Base-by-base conservation (phyloP, 2,797 vertebrate genomes). In the Lates japonicus region DNA sequence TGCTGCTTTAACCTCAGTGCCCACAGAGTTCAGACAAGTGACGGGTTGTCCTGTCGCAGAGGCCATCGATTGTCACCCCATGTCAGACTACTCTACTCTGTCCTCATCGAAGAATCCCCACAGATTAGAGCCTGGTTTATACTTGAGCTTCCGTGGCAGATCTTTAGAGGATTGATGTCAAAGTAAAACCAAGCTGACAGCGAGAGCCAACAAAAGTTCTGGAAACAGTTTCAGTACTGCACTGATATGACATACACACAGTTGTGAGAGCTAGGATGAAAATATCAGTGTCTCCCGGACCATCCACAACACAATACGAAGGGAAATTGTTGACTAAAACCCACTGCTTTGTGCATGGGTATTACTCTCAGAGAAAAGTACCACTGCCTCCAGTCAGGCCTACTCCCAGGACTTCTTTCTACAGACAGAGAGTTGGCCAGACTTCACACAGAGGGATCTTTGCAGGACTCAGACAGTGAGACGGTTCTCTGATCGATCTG, bases 401-500 rank as follows among this genome's bases (percentile, higher is more conserved):
- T 66, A 35, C 76, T 83, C 81, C 74, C 80, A 65, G 83, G 81
- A 86, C 84, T 83, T 83, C 78, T 80, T 74, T 71, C 78, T 76
- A 60, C 82, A 90, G 82, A 75, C 81, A 39, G 76, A 41, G 42
- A 76, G 69, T 57, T 87, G 85, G 86, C 82, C 70, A 79, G 90
- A 90, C 93, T 92, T 90, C 82, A 92, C 83, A 90, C 79, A 84
- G 70, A 82, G 70, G 85, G 82, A 92, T 93, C 85, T 85, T 67
- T 88, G 89, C 72, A 70, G 70, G 88, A 89, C 83, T 62, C 88
- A 94, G 91, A 94, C 92, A 88, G 86, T 49, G 85, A 90, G 90
- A 85, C 72, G 57, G 78, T 90, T 80, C 82, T 88, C 51, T 52
- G 81, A 94, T 96, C 94, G 90, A 96, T 95, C 82, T 54, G 83